phyloP scores from a whole-genome alignment of 2,797 vertebrate genomes.

The Strix occidentalis region DNA sequence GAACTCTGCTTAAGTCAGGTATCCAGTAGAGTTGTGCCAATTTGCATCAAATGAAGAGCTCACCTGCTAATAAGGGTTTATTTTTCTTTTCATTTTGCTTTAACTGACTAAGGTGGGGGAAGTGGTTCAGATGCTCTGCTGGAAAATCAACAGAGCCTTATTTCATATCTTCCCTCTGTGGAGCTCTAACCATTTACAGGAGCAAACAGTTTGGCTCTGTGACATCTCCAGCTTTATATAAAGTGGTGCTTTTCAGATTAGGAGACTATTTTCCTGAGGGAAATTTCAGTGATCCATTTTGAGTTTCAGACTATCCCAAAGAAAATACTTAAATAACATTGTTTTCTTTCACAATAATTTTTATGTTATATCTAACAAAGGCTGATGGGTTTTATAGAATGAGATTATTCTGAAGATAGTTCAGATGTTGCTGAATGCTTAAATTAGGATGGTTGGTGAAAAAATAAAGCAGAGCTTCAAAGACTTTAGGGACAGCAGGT shows the following conservation, averaged over 20 bases:
- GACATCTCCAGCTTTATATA: neutral
- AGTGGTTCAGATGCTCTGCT: neutral
- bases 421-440: neutral
- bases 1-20: neutral
- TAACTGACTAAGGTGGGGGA: neutral
- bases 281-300: neutral
- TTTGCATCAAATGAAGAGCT: neutral
- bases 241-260: neutral
- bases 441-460: neutral
- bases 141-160: conserved; percentile 2
- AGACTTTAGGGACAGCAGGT: neutral
- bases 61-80: neutral
- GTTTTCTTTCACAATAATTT: neutral
- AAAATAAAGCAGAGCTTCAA: conserved; percentile 7
- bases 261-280: neutral
- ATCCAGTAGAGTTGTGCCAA: neutral
- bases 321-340: neutral
- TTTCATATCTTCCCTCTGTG: conserved; percentile 14
- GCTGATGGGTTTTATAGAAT: neutral
- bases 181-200: neutral
- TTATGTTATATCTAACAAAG: neutral
- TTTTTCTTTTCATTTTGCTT: conserved; percentile 24
- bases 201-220: neutral
- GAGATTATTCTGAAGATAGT: neutral
- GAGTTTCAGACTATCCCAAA: neutral